Evolutionary conservation across 1,140 invertebrate genomes (phyloP), one percentile per base, ranked within the genome.

Genomic region (Rhagoletis pomonella): DNA sequence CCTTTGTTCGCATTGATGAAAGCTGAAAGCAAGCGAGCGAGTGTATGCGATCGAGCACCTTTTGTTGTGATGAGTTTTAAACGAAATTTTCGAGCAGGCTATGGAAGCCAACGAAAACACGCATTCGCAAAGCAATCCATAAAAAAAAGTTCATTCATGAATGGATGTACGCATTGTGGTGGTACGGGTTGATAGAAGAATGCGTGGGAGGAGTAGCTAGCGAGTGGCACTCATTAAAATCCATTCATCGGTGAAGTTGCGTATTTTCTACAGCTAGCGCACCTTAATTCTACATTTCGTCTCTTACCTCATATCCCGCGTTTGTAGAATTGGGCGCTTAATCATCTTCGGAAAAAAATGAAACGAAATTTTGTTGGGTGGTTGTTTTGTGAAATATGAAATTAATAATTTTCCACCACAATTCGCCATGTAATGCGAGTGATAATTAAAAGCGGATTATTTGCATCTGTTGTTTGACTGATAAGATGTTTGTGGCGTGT

Each of bases 371-470:
- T n/a, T 14, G 12, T 62, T 62, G 7, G 44, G 73, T 77, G 73
- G 73, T 55, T 55, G 73, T 19, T 55, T 58, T 4, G 2, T 6
- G 55, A 81, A 58, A 58, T 81, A 81, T 81, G 50, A 81, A 81
- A 81, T 81, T 81, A 81, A 81, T 81, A 81, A 81, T 81, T 81
- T 81, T 29, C 73, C 73, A 29, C 47, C 47, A 81, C n/a, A 81
- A 58, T 81, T 81, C 29, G 19, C n/a, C n/a, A 47, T 81, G n/a
- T 81, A 81, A 81, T 81, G 73, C 73, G n/a, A 81, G 47, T 55
- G 73, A 81, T 81, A 81, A 81, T 81, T 81, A 81, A 81, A 81
- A 81, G 47, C 73, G 73, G 73, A 55, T 81, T 81, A 55, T 81
- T 81, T 81, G 47, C 73, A 81, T 58, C 73, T 55, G 73, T 50